Conservation (phyloP, 2,888 invertebrate species). For the Agriopis marginaria region DNA sequence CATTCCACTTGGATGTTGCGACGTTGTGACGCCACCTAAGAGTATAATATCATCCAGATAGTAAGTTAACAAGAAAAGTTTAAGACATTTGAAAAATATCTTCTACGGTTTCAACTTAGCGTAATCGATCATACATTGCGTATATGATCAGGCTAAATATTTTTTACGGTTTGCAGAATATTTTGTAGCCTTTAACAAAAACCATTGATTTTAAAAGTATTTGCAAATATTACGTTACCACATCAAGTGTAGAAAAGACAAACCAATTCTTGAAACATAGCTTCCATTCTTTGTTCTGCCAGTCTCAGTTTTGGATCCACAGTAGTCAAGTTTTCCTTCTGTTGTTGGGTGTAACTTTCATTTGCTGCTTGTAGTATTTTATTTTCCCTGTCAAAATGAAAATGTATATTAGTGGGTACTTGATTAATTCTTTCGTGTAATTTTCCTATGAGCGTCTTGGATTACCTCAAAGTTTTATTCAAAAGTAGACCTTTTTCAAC, state of each 20-base stretch:
- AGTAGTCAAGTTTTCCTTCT: slow-evolving; percentile 60
- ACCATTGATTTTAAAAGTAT: not conserved
- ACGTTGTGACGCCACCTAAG: slow-evolving; percentile 84
- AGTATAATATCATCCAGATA: slow-evolving; percentile 29
- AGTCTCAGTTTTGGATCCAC: slow-evolving; percentile 76
- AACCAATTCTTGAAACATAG: slow-evolving; percentile 87
- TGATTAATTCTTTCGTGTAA: not conserved
- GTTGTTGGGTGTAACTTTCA: slow-evolving; percentile 74
- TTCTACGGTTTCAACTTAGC: too few species aligned
- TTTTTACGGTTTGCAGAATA: not conserved
- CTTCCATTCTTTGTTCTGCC: slow-evolving; percentile 85
- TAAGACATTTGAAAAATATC: not conserved
- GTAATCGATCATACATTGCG: too few species aligned
- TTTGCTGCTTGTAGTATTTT: slow-evolving; percentile 82
- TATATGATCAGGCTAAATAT: not conserved
- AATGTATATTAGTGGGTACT: not conserved
- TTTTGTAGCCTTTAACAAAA: not conserved
- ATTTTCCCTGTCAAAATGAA: slow-evolving; percentile 75
- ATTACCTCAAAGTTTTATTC: slow-evolving; percentile 79
- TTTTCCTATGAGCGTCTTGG: not conserved
- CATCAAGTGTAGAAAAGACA: slow-evolving; percentile 34
- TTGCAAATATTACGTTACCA: not conserved
- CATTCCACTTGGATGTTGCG: slow-evolving; percentile 85
- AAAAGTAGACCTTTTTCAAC: slow-evolving; percentile 84
- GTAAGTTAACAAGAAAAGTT: not conserved